phyloP scores from a whole-genome alignment of 2,797 vertebrate species.

The Enteromius treurensis region DNA sequence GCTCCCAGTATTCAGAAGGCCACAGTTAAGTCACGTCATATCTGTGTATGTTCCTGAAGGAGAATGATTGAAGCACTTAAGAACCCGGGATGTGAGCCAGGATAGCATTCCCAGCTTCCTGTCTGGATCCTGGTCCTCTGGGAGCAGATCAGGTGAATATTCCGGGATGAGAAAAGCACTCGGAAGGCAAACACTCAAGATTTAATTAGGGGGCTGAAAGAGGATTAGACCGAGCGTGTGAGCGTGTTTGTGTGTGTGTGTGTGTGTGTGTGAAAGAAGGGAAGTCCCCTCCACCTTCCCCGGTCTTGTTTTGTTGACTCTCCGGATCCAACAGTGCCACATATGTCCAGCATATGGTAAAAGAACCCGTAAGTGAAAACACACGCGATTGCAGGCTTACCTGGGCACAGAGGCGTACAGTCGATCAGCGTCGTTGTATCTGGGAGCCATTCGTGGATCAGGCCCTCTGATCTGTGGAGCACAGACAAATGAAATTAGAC shows the following conservation, averaged over 20 bases:
- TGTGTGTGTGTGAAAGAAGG: constrained; percentile 46
- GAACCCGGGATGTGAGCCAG: constrained; percentile 43
- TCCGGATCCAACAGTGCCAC: background rate
- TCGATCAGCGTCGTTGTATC: constrained; percentile 82
- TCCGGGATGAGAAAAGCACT: constrained; percentile 76
- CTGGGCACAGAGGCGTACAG: constrained; percentile 84
- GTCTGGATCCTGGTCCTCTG: constrained; percentile 49
- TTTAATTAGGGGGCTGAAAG: constrained; percentile 83
- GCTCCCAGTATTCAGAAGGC: background rate
- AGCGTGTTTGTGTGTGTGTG: constrained; percentile 30
- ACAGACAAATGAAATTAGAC: constrained; percentile 32
- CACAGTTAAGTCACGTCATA: constrained; percentile 26
- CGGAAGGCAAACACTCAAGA: constrained; percentile 81
- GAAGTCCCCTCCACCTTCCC: constrained; percentile 50
- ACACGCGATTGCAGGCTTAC: constrained; percentile 70
- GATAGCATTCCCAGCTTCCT: constrained; percentile 48
- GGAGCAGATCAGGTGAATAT: constrained; percentile 76
- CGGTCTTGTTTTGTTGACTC: constrained; percentile 52
- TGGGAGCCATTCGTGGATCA: constrained; percentile 75
- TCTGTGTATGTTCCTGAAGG: constrained; percentile 32
- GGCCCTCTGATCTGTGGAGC: constrained; percentile 83
- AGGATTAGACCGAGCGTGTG: constrained; percentile 71
- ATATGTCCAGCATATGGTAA: constrained; percentile 32
- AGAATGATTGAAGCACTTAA: constrained; percentile 52
- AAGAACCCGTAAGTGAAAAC: background rate